Evolutionary conservation across 2,797 vertebrate species (phyloP).

Genomic region (Cyprinodon diabolis): DNA sequence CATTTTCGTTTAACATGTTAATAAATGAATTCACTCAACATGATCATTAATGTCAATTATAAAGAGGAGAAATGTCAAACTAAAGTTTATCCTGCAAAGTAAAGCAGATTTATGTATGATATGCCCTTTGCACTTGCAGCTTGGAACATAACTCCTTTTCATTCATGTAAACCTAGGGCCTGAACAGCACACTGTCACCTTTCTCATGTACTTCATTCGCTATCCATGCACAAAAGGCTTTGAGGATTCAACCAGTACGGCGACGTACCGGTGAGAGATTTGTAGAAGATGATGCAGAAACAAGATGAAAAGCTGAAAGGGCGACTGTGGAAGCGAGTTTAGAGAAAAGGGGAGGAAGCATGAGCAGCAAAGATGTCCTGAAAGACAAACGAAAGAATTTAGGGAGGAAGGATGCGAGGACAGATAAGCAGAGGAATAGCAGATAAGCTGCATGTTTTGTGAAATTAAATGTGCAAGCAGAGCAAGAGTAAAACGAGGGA

Average conservation of each 20-base stretch:
- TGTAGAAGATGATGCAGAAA: slow-evolving; percentile 22
- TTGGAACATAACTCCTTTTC: slow-evolving; percentile 37
- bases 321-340: background rate
- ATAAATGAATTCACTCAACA: no score
- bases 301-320: slow-evolving; percentile 1
- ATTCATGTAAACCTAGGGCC: slow-evolving; percentile 9
- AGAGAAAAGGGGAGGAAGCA: background rate
- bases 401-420: slow-evolving; percentile 9
- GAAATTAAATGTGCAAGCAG: slow-evolving; percentile 11
- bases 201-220: background rate
- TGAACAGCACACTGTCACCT: slow-evolving; percentile 13
- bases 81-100: slow-evolving; percentile 1
- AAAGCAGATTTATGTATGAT: slow-evolving; percentile 47
- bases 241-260: background rate
- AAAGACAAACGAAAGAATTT: slow-evolving; percentile 18
- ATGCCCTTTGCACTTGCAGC: slow-evolving; percentile 47
- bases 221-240: background rate
- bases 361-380: background rate
- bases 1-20: no score
- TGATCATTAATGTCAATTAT: no score
- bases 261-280: slow-evolving; percentile 14
- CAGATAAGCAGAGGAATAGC: slow-evolving; percentile 1
- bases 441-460: slow-evolving; percentile 9
- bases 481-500: slow-evolving; percentile 4
- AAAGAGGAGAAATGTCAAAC: background rate